Evolutionary conservation across 1,140 invertebrate genomes (phyloP), one percentile per base, ranked within the genome.

Genomic region (Heliconius hewitsoni): DNA sequence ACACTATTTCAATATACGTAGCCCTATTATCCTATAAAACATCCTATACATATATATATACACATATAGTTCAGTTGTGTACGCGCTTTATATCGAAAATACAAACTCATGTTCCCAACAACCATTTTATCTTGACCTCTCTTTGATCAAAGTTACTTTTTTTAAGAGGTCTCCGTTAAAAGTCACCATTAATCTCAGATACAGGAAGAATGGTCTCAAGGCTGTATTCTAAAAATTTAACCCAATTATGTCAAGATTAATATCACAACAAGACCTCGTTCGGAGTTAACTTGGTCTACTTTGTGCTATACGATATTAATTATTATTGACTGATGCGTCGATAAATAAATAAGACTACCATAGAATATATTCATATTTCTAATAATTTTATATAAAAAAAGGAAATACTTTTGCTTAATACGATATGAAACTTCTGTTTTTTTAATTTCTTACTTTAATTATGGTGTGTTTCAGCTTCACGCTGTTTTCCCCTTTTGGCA

Each of bases 261-360:
- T 85, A 80, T 85, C 82, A 82, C 75, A 83, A 85, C 80, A 82
- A 83, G 82, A 83, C 82, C 82, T 81, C 80, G 77, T 77, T 80
- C 81, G 52, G 70, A 81, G 71, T 84, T 81, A 83, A 83, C 82
- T 81, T 85, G 83, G 79, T 83, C 78, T 78, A 83, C 42, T 81
- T 83, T 50, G 52, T 34, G 78, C 50, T 76, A 80, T 76, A 78
- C 71, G 23, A 73, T 57, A 78, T 73, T 60, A 79, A 76, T 80
- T 70, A 52, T 71, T 8, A 52, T 71, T 8, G 30, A 60, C 55
- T 60, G 55, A 0, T 9, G 1, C 9, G 34, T 34, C 57, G 52
- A 11, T 13, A 60, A 2, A 60, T 60, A 27, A 60, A 60, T 27
- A 60, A 11, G 57, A 23, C n/a, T 46, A 46, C 42, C 13, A 46